Evolutionary conservation across 2,888 invertebrate species (phyloP), one percentile per base, ranked within the genome.

Genomic region (Bellardia pandia): DNA sequence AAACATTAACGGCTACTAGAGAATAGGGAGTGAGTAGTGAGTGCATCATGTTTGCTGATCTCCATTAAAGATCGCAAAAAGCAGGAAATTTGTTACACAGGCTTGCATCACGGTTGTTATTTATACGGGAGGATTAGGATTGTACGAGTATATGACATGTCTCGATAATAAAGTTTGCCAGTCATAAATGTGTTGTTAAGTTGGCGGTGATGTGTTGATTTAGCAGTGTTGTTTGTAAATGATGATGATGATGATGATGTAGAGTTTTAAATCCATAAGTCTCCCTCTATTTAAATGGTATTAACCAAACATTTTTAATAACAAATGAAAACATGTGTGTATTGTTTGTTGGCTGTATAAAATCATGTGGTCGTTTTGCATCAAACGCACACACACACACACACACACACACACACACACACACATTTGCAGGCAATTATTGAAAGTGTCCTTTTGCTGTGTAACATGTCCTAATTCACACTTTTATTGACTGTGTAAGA

Each of bases 271-370:
- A 33, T 33, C 33, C 5, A 33, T 37, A 37, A 37, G 37, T 30
- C 45, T 16, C 58, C n/a, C 45, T 48, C 16, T 33, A 89, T 89
- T 90, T 90, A 90, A 91, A 91, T 90, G 91, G 89, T 91, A 92
- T 91, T 91, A 92, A 85, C 90, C 92, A 92, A 92, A 91, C 91
- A 91, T 90, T 92, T 92, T 85, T 92, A 92, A 91, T 92, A 92
- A 92, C 92, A 92, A 92, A 92, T 91, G 90, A 91, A 92, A 92
- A 92, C 92, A 92, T 92, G 90, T 92, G 92, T 91, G 91, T 90
- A 23, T 23, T 90, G 42, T 53, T 68, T 80, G 72, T 72, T 58
- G 78, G 78, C 71, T 51, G 66, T 14, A 9, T 14, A 72, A 72
- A 56, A 37, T 74, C 51, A 64, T 72, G 77, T 76, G 79, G 80